Base-by-base conservation (phyloP, 2,113 vertebrate species). In the Falcunculus frontatus region DNA sequence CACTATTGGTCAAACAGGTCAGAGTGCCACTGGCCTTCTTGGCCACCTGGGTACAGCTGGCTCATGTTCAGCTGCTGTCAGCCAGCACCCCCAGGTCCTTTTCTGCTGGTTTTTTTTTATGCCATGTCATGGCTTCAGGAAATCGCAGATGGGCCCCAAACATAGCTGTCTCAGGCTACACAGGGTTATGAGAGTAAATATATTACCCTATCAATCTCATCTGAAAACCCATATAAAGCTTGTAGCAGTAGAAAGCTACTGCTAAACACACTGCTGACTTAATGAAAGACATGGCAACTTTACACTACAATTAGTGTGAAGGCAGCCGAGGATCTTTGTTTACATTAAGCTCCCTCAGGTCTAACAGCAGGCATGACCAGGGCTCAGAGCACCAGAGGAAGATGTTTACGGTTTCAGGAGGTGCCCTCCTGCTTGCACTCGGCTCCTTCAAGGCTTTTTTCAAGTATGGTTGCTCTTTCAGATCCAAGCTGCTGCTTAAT, bases 1-100 rank as follows among this genome's bases (percentile, higher is more conserved):
- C 52, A n/a, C 37, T 4, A 3, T 8, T 46, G 11, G 23, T 74
- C 4, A 17, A 0, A 7, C 16, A 25, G 22, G 15, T 13, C 60
- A 30, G 60, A 19, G 2, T 52, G 27, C 21, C 68, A 17, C 1
- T 20, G 44, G 46, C 29, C 11, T 25, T 39, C 23, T n/a, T n/a
- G 52, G 69, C 23, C 29, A 39, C 29, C 4, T 60, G 62, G 11
- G 6, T 39, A 53, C 69, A 52, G 0, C 69, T 60, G 46, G 60
- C 13, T 68, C 46, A 7, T 8, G 16, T 8, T 53, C 77, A 46
- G 29, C 29, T 8, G 10, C 60, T 67, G 60, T 10, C 3, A 0
- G 6, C 16, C 60, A 60, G 16, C 46, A n/a, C 5, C 10, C 2
- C 23, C 39, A 60, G 23, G 13, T 26, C 46, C 46, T 47, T 75